Evolutionary conservation across 2,113 vertebrate genomes (phyloP), one percentile per base, ranked within the genome.

Genomic region (Zosterops hypoxanthus): DNA sequence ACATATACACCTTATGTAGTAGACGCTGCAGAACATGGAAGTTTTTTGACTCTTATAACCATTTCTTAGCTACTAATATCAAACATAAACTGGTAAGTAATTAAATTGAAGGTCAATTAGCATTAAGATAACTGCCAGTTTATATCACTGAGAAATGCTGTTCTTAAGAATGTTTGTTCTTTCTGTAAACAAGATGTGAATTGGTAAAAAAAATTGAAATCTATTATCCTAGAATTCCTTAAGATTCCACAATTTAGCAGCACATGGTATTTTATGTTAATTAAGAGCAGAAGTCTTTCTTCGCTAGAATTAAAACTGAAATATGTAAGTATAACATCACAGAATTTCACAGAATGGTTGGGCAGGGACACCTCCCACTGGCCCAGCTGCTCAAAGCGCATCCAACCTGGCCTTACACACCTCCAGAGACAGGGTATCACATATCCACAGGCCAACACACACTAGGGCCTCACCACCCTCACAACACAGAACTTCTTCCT

Each of bases 281-380:
- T 16, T 76, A 76, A 52, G 2, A 68, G 11, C 34, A 72, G 12
- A 75, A 79, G 28, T 20, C 28, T 64, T 57, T 26, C 11, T 77
- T 53, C 29, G 18, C 21, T 39, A 42, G 19, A 82, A 79, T 47
- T 63, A 81, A 89, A 63, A 77, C 10, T 34, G 14, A 28, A 91
- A 65, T 21, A 63, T 0, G 0, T 26, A 53, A 57, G 33, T 17
- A 25, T 16, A 66, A 57, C 3, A 39, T 2, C 23, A 39, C 4
- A 59, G 10, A 78, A 73, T 57, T 64, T 66, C 28, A 73, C 0
- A 25, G 33, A 82, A 60, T 8, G 8, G 13, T 29, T 6, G 21
- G 17, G 21, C 25, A 82, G 11, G 25, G 24, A 26, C 14, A 34
- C 5, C 21, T 69, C 18, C 11, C 47, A 34, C n/a, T 23, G 23